Conservation (phyloP, 2,113 vertebrate genomes). For the Cromileptes altivelis region DNA sequence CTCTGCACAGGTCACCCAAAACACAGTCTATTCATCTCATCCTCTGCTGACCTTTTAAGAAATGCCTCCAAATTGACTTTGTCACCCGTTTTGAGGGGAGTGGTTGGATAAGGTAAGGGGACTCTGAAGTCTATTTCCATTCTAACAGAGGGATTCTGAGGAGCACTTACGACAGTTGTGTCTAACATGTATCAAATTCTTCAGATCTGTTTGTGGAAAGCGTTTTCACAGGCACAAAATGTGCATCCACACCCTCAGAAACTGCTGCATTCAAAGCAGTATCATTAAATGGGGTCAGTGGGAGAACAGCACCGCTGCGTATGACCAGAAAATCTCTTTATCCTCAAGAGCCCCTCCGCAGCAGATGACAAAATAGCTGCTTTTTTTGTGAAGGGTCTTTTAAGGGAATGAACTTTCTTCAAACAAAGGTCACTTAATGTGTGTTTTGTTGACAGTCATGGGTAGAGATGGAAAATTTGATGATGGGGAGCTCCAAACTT, state of each 20-base stretch:
- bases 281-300: conserved; percentile 49
- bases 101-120: too few species aligned
- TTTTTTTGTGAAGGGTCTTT: neutral
- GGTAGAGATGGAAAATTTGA: conserved; percentile 33
- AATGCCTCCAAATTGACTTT: conserved; percentile 71
- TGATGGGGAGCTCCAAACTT: neutral
- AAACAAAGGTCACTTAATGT: conserved; percentile 39
- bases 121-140: conserved; percentile 27
- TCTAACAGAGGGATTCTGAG: conserved; percentile 7
- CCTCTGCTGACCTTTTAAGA: conserved; percentile 60
- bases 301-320: conserved; percentile 9
- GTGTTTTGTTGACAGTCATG: conserved; percentile 3
- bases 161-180: neutral
- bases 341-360: conserved; percentile 16
- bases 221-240: conserved; percentile 33
- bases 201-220: conserved; percentile 18
- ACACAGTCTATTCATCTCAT: conserved; percentile 48
- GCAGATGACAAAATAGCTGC: neutral
- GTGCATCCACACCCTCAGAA: conserved; percentile 1
- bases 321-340: conserved; percentile 6
- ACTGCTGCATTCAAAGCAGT: conserved; percentile 24
- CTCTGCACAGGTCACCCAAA: conserved; percentile 59
- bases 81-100: conserved; percentile 19
- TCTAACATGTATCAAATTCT: conserved; percentile 11
- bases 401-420: conserved; percentile 4